phyloP scores from a whole-genome alignment of 2,888 invertebrate species.

The Xestia xanthographa region DNA sequence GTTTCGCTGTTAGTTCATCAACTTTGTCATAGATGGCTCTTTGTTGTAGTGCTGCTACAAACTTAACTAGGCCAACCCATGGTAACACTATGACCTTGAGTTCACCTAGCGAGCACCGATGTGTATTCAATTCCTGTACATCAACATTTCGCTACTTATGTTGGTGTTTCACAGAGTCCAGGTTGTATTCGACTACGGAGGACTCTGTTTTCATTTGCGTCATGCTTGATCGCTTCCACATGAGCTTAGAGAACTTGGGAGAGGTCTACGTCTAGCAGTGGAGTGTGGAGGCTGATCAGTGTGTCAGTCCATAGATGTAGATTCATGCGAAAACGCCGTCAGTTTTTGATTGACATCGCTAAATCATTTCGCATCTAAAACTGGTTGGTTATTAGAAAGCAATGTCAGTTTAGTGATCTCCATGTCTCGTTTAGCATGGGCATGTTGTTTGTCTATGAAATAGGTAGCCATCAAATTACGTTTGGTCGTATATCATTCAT shows the following conservation, averaged over 20 bases:
- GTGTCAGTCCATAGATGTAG: not conserved
- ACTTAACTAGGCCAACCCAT: not conserved
- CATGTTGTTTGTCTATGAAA: not conserved
- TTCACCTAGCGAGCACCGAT: not conserved
- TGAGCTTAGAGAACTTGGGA: not conserved
- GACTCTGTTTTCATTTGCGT: not conserved
- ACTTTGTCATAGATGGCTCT: too few relatives aligned
- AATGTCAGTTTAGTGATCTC: constrained; percentile 8
- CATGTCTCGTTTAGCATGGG: not conserved
- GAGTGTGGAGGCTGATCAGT: not conserved
- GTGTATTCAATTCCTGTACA: not conserved
- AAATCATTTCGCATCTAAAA: constrained; percentile 25
- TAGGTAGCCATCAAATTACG: not conserved
- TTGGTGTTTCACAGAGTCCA: not conserved
- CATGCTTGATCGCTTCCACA: not conserved
- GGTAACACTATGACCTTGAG: not conserved
- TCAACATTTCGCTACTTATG: not conserved
- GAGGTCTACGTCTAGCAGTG: not conserved
- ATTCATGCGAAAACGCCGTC: not conserved
- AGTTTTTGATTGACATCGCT: constrained; percentile 29
- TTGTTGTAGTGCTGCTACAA: too few relatives aligned
- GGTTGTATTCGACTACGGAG: not conserved
- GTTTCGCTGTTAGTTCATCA: too few relatives aligned
- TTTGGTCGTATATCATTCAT: not conserved
- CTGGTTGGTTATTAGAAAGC: constrained; percentile 47